Evolutionary conservation across 2,797 vertebrate genomes (phyloP), one percentile per base, ranked within the genome.

Genomic region (Eurystomus glaucurus): DNA sequence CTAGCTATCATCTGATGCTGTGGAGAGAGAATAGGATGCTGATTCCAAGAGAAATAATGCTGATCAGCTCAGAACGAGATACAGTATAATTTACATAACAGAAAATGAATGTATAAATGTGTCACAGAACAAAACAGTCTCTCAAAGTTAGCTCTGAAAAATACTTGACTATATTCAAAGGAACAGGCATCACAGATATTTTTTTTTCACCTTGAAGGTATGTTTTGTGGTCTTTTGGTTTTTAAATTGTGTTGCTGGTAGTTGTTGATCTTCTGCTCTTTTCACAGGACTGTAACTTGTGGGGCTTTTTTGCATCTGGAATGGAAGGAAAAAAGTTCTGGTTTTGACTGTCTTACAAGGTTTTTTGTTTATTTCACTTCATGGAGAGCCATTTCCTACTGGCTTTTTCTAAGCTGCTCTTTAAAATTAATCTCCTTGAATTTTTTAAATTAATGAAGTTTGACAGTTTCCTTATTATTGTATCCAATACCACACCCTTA

Each of bases 211-310:
- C 23, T 55, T 41, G 41, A n/a, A 45, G 28, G 10, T 23, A 26
- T 2, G 8, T 43, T 70, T 45, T 75, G n/a, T 45, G 19, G 20
- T 17, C 16, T 62, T 81, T 33, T 39, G 10, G 6, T 65, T 71
- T 60, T 88, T 50, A 18, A 41, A 19, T n/a, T 37, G 14, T 62
- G 8, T 41, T 33, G 33, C 19, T 41, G 41, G 10, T 35, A 22
- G 37, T 15, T 62, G 50, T 69, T 62, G 15, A 80, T 64, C 29
- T 54, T 35, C 35, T 35, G 14, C 11, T 54, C 29, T 41, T 41
- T 78, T 98, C 83, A 83, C 99, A 99, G 31, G 9, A n/a, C 74
- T 97, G 93, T 93, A 98, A 97, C 14, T 95, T 1, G 26, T 64
- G 18, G 45, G 31, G 22, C 2, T 41, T 22, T 61, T 75, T 77